Base-by-base conservation (phyloP, 2,797 vertebrate genomes). In the Nyctalus aviator region DNA sequence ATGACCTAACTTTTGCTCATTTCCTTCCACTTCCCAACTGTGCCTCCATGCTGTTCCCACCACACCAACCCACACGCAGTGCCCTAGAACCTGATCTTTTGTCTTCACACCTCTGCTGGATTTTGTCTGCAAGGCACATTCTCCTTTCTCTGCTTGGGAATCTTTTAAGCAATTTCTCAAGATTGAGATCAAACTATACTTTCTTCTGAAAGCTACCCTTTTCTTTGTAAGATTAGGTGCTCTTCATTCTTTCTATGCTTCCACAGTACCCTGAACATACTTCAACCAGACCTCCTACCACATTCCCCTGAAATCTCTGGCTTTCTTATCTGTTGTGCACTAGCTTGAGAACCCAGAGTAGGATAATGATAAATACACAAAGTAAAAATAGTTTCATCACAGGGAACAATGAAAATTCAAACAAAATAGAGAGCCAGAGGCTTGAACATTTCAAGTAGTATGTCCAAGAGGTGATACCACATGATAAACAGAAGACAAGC, bases 21-120 rank as follows among this genome's bases (percentile, higher is more conserved):
- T 85, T 95, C 37, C 53, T 84, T 8, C 92, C 84, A 76, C 78
- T 88, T 95, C 30, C 46, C 86, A 83, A 32, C 18, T 27, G 3
- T n/a, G 68, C 9, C 35, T 69, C 55, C 37, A 50, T 6, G 6
- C 25, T 90, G 30, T 77, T 78, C 32, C 46, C 1, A 35, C n/a
- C 5, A 66, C 20, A 46, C n/a, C 50, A 82, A 23, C 46, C 41
- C 17, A 35, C 32, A 59, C n/a, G 4, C 0, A 17, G 20, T 35
- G 8, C 73, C 23, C 44, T 18, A 17, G 53, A 37, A 7, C 30
- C 73, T n/a, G 9, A 53, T 71, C 6, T 72, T 48, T 66, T 30
- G 3, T 53, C 35, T 81, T 88, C 41, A 30, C 9, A 44, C 44
- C 46, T 59, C 37, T 41, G 18, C 44, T 92, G 9, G 78, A 59